Conservation (phyloP, 1,140 invertebrate species). For the Monochamus saltuarius region DNA sequence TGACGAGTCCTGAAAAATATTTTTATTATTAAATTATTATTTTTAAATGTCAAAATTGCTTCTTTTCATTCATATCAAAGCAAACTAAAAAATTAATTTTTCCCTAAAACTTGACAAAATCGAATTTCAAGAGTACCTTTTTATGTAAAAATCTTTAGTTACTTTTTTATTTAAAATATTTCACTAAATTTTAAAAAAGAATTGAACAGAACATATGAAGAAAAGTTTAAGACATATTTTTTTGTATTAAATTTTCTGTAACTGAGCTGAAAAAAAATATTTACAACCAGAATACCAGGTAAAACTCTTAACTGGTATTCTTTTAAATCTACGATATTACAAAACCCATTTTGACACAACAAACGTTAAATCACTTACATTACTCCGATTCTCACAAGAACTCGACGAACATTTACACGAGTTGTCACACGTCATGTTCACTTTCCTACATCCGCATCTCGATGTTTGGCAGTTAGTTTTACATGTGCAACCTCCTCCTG, state of each 20-base stretch:
- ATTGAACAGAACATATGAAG: background rate
- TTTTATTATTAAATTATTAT: slow-evolving; percentile 2
- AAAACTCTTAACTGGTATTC: background rate
- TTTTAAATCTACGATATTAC: too few species aligned
- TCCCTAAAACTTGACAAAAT: background rate
- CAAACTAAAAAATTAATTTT: background rate
- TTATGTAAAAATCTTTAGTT: background rate
- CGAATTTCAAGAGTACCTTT: background rate
- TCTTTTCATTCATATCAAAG: background rate
- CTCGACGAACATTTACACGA: slow-evolving; percentile 57
- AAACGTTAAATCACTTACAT: background rate
- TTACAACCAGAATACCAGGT: background rate
- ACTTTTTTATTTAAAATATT: too few species aligned
- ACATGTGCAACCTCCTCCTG: slow-evolving; percentile 61
- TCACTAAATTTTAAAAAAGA: background rate
- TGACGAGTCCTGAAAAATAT: background rate
- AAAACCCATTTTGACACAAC: too few species aligned
- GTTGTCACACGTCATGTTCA: slow-evolving; percentile 50
- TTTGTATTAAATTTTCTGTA: background rate
- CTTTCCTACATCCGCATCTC: slow-evolving; percentile 61
- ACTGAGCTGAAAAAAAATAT: background rate
- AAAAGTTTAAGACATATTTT: background rate
- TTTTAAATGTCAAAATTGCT: background rate
- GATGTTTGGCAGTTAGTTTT: slow-evolving; percentile 60
- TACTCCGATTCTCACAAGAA: slow-evolving; percentile 6